These are phyloP conservation scores for Cremastinae sp. DNA, from an alignment of 2,888 invertebrate species.

Conservation along the genomic window DNA sequence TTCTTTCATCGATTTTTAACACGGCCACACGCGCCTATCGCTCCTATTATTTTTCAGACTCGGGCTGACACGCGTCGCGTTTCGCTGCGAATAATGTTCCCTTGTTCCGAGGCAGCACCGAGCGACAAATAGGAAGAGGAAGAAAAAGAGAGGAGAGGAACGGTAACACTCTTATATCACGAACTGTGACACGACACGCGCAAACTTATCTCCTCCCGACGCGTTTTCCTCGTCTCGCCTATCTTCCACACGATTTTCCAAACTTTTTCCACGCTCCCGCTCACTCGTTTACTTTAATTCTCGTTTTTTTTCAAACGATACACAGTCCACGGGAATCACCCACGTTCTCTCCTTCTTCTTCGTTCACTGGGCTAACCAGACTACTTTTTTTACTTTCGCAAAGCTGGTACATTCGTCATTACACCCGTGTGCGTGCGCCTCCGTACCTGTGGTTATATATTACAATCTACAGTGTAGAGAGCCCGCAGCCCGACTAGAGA, in stretches of 20 bases:
- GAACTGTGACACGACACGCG: constrained; percentile 43
- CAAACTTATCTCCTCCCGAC: constrained; percentile 18
- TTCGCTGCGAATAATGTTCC: constrained; percentile 3
- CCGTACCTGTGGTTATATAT: background rate
- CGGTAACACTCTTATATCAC: constrained; percentile 60
- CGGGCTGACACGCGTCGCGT: background rate
- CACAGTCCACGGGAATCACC: too few relatives aligned
- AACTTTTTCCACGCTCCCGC: constrained; percentile 6
- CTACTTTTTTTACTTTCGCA: too few relatives aligned
- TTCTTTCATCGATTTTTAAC: constrained; percentile 35
- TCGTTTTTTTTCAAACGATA: background rate
- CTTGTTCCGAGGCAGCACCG: constrained; percentile 21
- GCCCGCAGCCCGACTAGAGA: constrained; percentile 43
- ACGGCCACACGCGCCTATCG: background rate
- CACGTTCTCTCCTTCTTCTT: too few relatives aligned
- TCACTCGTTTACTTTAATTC: background rate
- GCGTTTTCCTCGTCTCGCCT: constrained; percentile 11
- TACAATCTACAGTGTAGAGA: background rate
- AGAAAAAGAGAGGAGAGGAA: constrained; percentile 62
- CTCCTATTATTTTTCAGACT: background rate
- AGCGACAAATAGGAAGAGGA: constrained; percentile 27
- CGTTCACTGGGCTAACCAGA: too few relatives aligned
- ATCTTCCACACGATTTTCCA: constrained; percentile 21
- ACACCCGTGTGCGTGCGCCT: background rate
- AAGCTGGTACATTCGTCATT: background rate